A percentile compares a stretch with the other conserved stretches of the same genome.
These are phyloP conservation scores for Metallyticus violacea DNA, from an alignment of 2,888 invertebrate species.

Conservation along the genomic window DNA sequence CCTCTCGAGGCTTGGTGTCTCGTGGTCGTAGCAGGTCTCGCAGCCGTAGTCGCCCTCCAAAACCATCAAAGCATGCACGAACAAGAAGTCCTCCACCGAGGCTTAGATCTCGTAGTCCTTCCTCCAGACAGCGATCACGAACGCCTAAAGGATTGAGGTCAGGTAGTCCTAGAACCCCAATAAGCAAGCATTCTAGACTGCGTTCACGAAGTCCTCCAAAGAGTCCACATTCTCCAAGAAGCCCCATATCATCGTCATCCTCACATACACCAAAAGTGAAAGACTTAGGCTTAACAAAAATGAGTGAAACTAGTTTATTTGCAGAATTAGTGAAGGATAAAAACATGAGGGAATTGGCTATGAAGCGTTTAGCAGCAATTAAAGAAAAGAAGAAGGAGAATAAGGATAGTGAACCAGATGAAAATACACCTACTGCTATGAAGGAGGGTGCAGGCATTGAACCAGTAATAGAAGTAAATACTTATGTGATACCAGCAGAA, in stretches of 20 bases:
- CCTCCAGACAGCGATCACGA: conserved; percentile 10
- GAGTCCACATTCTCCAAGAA: conserved; percentile 26
- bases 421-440: conserved; percentile 23
- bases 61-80: conserved; percentile 19
- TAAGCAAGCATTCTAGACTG: conserved; percentile 19
- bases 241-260: conserved; percentile 24
- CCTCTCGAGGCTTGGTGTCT: conserved; percentile 37
- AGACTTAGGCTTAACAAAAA: conserved; percentile 57
- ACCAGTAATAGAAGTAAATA: conserved; percentile 20
- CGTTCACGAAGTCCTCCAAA: conserved; percentile 22
- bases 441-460: conserved; percentile 25
- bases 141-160: conserved; percentile 20
- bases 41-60: conserved; percentile 20
- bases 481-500: conserved; percentile 34
- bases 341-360: conserved; percentile 75
- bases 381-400: conserved; percentile 65
- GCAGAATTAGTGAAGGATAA: conserved; percentile 85
- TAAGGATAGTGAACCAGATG: conserved; percentile 41
- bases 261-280: conserved; percentile 21
- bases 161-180: conserved; percentile 40
- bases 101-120: conserved; percentile 20
- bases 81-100: conserved; percentile 46
- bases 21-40: conserved; percentile 20
- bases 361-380: conserved; percentile 59
- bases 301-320: conserved; percentile 84